These are phyloP conservation scores for Amphiprion percula DNA, from an alignment of 2,113 vertebrate genomes.

Conservation along the genomic window DNA sequence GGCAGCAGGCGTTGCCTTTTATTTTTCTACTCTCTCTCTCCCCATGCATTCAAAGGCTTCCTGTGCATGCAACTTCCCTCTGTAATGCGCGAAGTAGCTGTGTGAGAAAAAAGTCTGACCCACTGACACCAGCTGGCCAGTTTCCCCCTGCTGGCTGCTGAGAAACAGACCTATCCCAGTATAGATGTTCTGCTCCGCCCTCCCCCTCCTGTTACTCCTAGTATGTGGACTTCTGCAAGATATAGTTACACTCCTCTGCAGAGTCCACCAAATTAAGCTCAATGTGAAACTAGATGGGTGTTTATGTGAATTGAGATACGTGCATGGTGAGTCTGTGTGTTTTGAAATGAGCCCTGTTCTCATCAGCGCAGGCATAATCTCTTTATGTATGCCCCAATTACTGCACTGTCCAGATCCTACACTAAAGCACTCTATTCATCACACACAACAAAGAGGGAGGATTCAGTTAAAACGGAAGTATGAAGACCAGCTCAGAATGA, in stretches of 20 bases:
- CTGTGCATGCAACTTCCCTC: constrained; percentile 57
- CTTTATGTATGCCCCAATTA: constrained; percentile 79
- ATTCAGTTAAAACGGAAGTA: constrained; percentile 8
- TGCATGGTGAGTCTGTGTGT: constrained; percentile 22
- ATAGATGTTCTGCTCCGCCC: constrained; percentile 38
- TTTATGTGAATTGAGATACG: constrained; percentile 1
- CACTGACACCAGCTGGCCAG: constrained; percentile 55
- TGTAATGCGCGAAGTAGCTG: constrained; percentile 33
- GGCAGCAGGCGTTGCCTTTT: constrained; percentile 45
- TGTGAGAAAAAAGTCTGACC: constrained; percentile 57
- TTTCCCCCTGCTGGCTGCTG: constrained; percentile 59
- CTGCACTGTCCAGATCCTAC: constrained; percentile 54
- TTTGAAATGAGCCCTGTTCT: constrained; percentile 53
- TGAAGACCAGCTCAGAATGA: constrained; percentile 8
- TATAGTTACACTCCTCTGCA: constrained; percentile 58
- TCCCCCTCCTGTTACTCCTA: constrained; percentile 41
- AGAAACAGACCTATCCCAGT: constrained; percentile 40
- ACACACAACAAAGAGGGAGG: constrained; percentile 54
- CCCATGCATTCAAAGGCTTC: constrained; percentile 55
- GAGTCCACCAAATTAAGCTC: constrained; percentile 1
- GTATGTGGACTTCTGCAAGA: constrained; percentile 47
- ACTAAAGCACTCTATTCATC: constrained; percentile 57
- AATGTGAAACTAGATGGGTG: constrained; percentile 17
- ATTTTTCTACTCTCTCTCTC: constrained; percentile 4
- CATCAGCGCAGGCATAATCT: constrained; percentile 68